Conservation (phyloP, 2,888 invertebrate species). For the Uropetala carovei region DNA sequence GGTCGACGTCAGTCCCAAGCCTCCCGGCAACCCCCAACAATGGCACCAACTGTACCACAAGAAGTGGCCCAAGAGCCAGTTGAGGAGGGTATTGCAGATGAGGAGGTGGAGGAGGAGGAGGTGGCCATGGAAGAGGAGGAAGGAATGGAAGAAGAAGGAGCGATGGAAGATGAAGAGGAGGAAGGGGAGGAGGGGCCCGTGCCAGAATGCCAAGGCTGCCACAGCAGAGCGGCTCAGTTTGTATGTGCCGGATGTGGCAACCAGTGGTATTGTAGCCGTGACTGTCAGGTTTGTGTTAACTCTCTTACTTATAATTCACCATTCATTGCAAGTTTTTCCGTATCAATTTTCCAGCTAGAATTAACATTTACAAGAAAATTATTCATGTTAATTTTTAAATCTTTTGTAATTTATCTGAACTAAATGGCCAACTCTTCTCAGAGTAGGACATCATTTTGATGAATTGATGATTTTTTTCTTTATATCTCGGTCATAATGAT, state of each 20-base stretch:
- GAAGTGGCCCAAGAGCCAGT: constrained; percentile 74
- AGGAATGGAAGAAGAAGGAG: constrained; percentile 72
- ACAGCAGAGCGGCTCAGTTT: constrained; percentile 88
- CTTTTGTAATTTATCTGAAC: background rate
- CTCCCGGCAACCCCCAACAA: background rate
- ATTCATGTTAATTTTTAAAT: too few species aligned
- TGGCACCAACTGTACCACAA: constrained; percentile 70
- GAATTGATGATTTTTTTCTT: too few species aligned
- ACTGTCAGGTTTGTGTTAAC: constrained; percentile 86
- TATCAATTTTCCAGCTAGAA: too few species aligned
- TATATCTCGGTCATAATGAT: too few species aligned
- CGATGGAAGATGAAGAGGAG: constrained; percentile 70
- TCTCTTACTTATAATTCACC: background rate
- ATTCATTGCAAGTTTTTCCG: too few species aligned
- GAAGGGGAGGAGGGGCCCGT: constrained; percentile 74
- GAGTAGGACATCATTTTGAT: background rate
- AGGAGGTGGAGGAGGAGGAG: constrained; percentile 51
- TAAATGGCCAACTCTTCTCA: constrained; percentile 3
- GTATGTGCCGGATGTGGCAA: constrained; percentile 94
- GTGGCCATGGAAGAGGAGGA: constrained; percentile 47
- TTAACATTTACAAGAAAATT: too few species aligned
- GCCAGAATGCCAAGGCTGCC: constrained; percentile 91
- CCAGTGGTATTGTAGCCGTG: constrained; percentile 96
- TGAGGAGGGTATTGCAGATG: constrained; percentile 74
- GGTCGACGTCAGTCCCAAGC: constrained; percentile 11